Evolutionary conservation across 1,140 invertebrate genomes (phyloP).

Genomic region (Drosophila ironensis): DNA sequence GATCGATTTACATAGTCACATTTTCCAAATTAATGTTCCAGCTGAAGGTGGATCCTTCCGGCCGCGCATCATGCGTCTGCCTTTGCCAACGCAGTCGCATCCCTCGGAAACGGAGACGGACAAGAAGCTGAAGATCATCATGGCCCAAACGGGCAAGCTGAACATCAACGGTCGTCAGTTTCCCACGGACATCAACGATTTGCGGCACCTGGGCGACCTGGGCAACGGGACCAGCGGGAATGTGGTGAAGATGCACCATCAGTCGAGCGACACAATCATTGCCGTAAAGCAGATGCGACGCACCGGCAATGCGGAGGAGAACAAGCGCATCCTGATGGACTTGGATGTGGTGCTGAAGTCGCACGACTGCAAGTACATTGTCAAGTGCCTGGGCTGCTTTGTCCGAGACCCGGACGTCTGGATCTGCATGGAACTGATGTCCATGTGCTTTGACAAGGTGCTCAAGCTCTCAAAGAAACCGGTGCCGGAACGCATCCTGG

Average conservation of each 20-base stretch:
- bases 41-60: constrained; percentile 38
- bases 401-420: constrained; percentile 96
- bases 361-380: constrained; percentile 98
- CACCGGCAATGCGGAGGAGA: constrained; percentile 97
- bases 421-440: constrained; percentile 98
- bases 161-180: constrained; percentile 91
- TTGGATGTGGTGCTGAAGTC: constrained; percentile 98
- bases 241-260: constrained; percentile 97
- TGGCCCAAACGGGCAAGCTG: constrained; percentile 89
- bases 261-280: constrained; percentile 91
- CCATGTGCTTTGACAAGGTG: constrained; percentile 98
- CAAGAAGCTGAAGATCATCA: constrained; percentile 83
- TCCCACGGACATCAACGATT: constrained; percentile 92
- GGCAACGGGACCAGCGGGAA: constrained; percentile 98
- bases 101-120: constrained; percentile 83
- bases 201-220: constrained; percentile 94
- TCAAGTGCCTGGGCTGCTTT: constrained; percentile 98
- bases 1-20: too few species aligned
- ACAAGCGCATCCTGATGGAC: constrained; percentile 99
- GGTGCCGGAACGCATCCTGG: constrained; percentile 97
- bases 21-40: not conserved
- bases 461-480: constrained; percentile 91
- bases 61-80: constrained; percentile 45
- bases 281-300: constrained; percentile 99
- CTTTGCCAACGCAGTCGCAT: constrained; percentile 55